Conservation (phyloP, 2,113 vertebrate genomes). For the Cacatua alba region DNA sequence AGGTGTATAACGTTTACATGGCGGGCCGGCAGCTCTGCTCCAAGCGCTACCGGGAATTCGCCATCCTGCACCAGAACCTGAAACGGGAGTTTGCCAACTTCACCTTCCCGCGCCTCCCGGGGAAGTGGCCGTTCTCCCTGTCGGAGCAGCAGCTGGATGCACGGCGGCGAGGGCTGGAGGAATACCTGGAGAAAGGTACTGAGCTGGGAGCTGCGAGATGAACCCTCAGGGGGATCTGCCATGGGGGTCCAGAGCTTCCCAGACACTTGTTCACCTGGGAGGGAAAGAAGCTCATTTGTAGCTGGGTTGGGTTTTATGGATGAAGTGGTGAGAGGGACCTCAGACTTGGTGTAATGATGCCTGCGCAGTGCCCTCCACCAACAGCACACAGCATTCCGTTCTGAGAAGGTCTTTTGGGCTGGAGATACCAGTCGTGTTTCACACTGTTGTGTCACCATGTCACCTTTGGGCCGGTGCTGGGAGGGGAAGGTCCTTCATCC, state of each 20-base stretch:
- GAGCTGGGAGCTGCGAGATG: neutral
- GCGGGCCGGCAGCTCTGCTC: conserved; percentile 94
- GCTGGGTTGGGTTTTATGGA: neutral
- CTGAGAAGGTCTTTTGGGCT: neutral
- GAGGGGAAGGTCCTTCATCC: neutral
- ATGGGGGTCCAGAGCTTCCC: rapidly evolving
- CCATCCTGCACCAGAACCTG: conserved; percentile 94
- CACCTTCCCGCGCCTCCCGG: conserved; percentile 91
- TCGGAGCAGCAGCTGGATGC: conserved; percentile 95
- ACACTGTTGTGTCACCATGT: rapidly evolving
- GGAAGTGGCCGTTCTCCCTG: conserved; percentile 96
- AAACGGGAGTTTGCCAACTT: conserved; percentile 94
- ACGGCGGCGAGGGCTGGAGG: conserved; percentile 91
- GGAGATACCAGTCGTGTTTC: neutral
- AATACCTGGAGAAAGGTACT: conserved; percentile 93
- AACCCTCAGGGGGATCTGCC: neutral
- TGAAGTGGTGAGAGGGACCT: neutral
- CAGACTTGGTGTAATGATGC: neutral
- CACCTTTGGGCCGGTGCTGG: rapidly evolving
- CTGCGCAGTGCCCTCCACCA: neutral
- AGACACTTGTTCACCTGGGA: rapidly evolving
- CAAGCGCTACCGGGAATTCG: conserved; percentile 94
- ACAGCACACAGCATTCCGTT: neutral
- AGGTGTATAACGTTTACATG: conserved; percentile 92
- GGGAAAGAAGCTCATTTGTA: neutral